Base-by-base conservation (phyloP, 1,140 invertebrate genomes). In the Drosophila bifasciata region DNA sequence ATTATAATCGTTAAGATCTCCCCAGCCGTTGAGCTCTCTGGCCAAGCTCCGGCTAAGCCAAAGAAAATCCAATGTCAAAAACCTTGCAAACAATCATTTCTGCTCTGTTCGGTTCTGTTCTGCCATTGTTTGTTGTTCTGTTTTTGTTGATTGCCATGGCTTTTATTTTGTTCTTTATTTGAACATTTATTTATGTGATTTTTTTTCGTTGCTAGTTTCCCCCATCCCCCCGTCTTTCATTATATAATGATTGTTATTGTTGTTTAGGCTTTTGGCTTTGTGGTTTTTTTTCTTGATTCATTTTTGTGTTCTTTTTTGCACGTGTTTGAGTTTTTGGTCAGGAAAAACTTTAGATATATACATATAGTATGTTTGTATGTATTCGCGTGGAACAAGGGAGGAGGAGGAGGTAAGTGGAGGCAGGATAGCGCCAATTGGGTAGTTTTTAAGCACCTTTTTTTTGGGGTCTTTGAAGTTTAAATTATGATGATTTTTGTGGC, bases 231-330 rank as follows among this genome's bases (percentile, higher is more conserved):
- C 67, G 19, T 59, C 41, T 21, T 48, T 57, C 62, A 72, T 83
- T 79, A 72, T 45, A 77, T 83, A 72, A 73, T 80, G 67, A 80
- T 74, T 78, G 62, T 76, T 77, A 77, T 77, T 80, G 78, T 81
- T 77, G 62, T 41, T 78, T 28, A 60, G 28, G 50, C 40, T 39
- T 62, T 56, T 56, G 21, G 52, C 57, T 59, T 81, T 62, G 60
- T 68, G 51, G 50, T 71, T 46, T 46, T 17, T 23, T 9, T 6
- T 44, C n/a, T n/a, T 43, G 49, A 52, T 61, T 72, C 19, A 43
- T 69, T 74, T 36, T 74, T 44, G 44, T 21, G 40, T 46, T 46
- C 50, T 43, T 46, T 46, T 32, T 9, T 79, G 76, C 76, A 79
- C 76, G 76, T 79, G 70, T 75, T 39, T 55, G 49, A 53, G 13